Conservation (phyloP, 2,113 vertebrate genomes). For the Mola mola region DNA sequence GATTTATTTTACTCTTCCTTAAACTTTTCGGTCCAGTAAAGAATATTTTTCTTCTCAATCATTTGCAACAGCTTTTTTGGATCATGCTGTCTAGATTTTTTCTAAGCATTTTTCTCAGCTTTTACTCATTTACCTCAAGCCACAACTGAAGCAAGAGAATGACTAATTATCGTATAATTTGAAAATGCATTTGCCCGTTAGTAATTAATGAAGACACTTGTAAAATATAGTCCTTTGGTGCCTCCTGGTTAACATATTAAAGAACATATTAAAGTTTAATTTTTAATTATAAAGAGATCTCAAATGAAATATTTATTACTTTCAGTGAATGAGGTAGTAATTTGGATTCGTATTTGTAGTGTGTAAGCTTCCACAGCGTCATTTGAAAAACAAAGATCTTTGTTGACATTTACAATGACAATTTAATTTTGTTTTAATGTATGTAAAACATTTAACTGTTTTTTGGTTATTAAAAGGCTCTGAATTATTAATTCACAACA, state of each 20-base stretch:
- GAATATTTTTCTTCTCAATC: background rate
- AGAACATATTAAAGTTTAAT: conserved; percentile 78
- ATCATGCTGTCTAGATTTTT: background rate
- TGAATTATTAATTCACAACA: background rate
- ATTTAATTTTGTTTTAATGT: too few species aligned
- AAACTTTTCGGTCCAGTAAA: background rate
- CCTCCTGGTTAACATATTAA: conserved; percentile 76
- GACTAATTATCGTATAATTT: conserved; percentile 69
- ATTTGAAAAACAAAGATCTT: conserved; percentile 40
- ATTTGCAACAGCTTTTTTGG: too few species aligned
- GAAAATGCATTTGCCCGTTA: conserved; percentile 69
- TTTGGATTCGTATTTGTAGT: conserved; percentile 52
- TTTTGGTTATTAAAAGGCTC: background rate
- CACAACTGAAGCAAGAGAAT: conserved; percentile 50
- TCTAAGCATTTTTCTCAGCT: conserved; percentile 13
- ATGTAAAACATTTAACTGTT: background rate
- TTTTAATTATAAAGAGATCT: conserved; percentile 79
- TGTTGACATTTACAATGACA: too few species aligned
- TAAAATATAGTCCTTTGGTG: conserved; percentile 58
- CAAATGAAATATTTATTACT: conserved; percentile 74
- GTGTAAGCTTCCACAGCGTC: conserved; percentile 8
- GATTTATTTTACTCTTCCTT: too few species aligned
- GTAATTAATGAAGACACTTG: conserved; percentile 75
- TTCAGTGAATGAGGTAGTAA: conserved; percentile 66
- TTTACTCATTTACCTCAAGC: conserved; percentile 31